A percentile compares a stretch with the other conserved stretches of the same genome.
Evolutionary conservation across 2,888 invertebrate genomes (phyloP).

Genomic region (Amphipoea lucens): DNA sequence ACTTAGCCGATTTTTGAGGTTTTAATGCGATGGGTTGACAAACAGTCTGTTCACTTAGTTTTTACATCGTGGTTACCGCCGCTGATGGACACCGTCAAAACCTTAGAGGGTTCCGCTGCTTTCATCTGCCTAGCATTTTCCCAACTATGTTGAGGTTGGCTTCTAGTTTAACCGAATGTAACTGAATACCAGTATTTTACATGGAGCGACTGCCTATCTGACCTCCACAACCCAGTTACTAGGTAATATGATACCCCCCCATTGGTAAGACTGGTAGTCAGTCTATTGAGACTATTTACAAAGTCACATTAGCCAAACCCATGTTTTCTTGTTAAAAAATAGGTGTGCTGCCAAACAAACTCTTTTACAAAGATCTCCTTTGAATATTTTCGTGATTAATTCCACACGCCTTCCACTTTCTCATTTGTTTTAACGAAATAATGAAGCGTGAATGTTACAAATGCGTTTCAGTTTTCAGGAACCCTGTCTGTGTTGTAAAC

Average conservation of each 20-base stretch:
- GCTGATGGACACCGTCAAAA: background rate
- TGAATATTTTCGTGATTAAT: conserved; percentile 24
- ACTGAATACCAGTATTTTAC: too few relatives aligned
- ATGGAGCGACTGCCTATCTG: background rate
- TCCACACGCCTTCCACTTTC: conserved; percentile 29
- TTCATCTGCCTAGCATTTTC: background rate
- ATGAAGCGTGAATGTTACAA: conserved; percentile 57
- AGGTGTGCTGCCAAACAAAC: background rate
- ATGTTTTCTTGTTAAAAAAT: background rate
- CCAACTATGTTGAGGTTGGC: background rate
- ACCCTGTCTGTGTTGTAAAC: conserved; percentile 17
- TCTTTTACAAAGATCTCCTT: conserved; percentile 4
- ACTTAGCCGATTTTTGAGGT: background rate
- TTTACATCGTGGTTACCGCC: background rate
- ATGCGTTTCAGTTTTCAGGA: conserved; percentile 57
- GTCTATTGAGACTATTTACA: background rate
- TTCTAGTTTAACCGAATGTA: background rate
- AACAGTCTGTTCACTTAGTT: background rate
- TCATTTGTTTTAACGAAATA: conserved; percentile 47
- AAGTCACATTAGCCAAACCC: background rate
- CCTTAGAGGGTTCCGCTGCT: background rate
- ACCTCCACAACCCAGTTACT: background rate
- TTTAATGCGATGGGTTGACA: background rate
- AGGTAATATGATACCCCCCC: background rate
- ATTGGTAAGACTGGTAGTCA: too few relatives aligned